Evolutionary conservation across 2,888 invertebrate genomes (phyloP).

Genomic region (Lysandra coridon): DNA sequence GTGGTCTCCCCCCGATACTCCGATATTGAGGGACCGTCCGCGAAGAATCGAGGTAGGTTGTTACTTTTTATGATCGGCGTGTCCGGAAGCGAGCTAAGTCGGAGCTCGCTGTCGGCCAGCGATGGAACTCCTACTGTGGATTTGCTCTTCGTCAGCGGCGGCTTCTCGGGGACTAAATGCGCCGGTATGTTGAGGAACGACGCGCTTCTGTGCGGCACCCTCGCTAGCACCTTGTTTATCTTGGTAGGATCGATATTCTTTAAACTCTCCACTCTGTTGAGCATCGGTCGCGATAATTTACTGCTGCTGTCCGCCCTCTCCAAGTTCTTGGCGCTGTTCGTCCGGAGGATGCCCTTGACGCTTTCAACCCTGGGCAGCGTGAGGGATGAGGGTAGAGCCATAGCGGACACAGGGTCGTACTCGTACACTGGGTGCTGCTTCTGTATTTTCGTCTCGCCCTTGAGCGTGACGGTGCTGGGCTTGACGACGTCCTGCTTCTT

Average conservation of each 20-base stretch:
- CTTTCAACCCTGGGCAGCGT: constrained; percentile 68
- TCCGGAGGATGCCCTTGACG: constrained; percentile 70
- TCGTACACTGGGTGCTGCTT: constrained; percentile 63
- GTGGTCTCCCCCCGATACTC: constrained; percentile 72
- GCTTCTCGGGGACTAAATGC: constrained; percentile 65
- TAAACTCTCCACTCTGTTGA: constrained; percentile 71
- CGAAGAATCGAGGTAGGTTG: constrained; percentile 73
- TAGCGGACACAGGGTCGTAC: constrained; percentile 64
- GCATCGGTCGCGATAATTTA: constrained; percentile 53
- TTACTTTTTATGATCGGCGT: constrained; percentile 74
- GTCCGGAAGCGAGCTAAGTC: constrained; percentile 68
- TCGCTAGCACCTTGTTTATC: constrained; percentile 66
- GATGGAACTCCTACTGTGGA: constrained; percentile 67
- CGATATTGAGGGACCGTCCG: constrained; percentile 62
- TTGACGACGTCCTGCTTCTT: constrained; percentile 71
- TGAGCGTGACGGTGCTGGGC: constrained; percentile 69
- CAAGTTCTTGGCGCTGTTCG: constrained; percentile 64
- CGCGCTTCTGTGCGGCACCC: constrained; percentile 73
- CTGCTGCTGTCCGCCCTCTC: constrained; percentile 61
- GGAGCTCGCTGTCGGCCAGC: constrained; percentile 55
- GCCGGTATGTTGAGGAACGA: constrained; percentile 74
- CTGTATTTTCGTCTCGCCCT: constrained; percentile 72
- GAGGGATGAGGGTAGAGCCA: constrained; percentile 61
- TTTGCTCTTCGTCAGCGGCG: constrained; percentile 67
- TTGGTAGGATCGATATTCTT: constrained; percentile 68